phyloP scores from a whole-genome alignment of 1,140 invertebrate species.

The Pygmarrhopalites habei region DNA sequence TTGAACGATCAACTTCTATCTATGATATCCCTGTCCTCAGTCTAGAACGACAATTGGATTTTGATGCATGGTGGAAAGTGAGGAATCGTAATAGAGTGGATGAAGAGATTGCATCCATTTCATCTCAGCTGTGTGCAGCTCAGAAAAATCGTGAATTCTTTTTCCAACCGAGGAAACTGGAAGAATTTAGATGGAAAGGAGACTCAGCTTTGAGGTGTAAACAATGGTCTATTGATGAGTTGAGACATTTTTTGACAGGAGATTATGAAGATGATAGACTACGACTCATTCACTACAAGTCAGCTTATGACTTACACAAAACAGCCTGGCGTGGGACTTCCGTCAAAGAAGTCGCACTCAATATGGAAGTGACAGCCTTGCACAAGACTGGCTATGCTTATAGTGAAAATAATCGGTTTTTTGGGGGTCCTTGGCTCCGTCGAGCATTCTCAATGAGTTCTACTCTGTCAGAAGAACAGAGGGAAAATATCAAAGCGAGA shows the following conservation, averaged over 20 bases:
- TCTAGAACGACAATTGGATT: slow-evolving; percentile 69
- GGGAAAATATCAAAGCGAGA: slow-evolving; percentile 30
- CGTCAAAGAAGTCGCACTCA: slow-evolving; percentile 65
- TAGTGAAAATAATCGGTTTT: slow-evolving; percentile 7
- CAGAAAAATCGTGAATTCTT: slow-evolving; percentile 77
- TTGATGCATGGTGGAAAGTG: slow-evolving; percentile 74
- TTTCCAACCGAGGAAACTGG: slow-evolving; percentile 63
- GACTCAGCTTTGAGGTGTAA: slow-evolving; percentile 72
- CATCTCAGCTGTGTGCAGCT: slow-evolving; percentile 65
- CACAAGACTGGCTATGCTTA: slow-evolving; percentile 21
- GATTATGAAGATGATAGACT: neutral
- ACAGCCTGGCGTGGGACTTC: slow-evolving; percentile 75
- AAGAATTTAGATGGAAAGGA: slow-evolving; percentile 61
- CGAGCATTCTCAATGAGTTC: slow-evolving; percentile 39
- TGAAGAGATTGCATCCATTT: slow-evolving; percentile 65
- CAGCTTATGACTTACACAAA: slow-evolving; percentile 56
- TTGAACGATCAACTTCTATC: slow-evolving; percentile 66
- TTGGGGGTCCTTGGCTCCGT: slow-evolving; percentile 27
- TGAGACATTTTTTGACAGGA: slow-evolving; percentile 44
- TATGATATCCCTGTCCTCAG: slow-evolving; percentile 56
- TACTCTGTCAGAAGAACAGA: slow-evolving; percentile 31
- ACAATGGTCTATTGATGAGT: slow-evolving; percentile 77
- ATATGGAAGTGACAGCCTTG: slow-evolving; percentile 45
- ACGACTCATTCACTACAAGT: slow-evolving; percentile 14
- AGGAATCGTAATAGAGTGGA: slow-evolving; percentile 70